Base-by-base conservation (phyloP, 2,113 vertebrate species). In the Isichthys henryi region DNA sequence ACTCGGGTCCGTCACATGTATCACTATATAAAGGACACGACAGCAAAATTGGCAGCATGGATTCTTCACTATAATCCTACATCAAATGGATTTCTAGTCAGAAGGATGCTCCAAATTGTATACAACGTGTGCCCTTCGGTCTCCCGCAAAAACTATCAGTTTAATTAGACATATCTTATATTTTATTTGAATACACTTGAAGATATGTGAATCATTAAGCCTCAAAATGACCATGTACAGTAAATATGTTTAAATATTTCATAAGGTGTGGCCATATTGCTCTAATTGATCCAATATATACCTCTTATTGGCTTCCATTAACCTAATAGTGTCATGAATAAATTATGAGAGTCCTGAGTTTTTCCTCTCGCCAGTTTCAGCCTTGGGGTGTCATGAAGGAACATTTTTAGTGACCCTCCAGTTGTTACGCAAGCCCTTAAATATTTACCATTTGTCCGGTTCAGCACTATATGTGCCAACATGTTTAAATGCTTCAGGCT, bases 281-380 rank as follows among this genome's bases (percentile, higher is more conserved):
- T 93, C 92, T 88, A 92, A 93, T 94, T 92, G 92, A 94, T 93
- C 91, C 90, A 49, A 86, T 88, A 74, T 90, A 90, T 90, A 91
- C 93, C 92, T 90, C 90, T 93, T 93, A 93, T 93, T 92, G 92
- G 90, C 66, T 88, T 93, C 93, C 93, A 92, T 95, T 92, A 88
- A 89, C 90, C 91, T 93, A 94, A 93, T 93, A 92, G 91, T 86
- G 90, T 92, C 88, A 87, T 94, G 92, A 95, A 95, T 95, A 95
- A 94, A 80, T 94, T 92, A 93, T 92, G 92, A 94, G 92, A n/a
- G 86, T 88, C 89, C 90, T 88, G 88, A 90, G 90, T 84, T 83
- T 84, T 90, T 74, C 11, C 80, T 82, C 77, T 50, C 35, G n/a
- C 88, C 48, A 43, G 82, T 89, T 53, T 50, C 88, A 83, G 74